These are phyloP conservation scores for Drosophila parthenogenetica DNA, from an alignment of 2,888 invertebrate genomes.

Conservation along the genomic window DNA sequence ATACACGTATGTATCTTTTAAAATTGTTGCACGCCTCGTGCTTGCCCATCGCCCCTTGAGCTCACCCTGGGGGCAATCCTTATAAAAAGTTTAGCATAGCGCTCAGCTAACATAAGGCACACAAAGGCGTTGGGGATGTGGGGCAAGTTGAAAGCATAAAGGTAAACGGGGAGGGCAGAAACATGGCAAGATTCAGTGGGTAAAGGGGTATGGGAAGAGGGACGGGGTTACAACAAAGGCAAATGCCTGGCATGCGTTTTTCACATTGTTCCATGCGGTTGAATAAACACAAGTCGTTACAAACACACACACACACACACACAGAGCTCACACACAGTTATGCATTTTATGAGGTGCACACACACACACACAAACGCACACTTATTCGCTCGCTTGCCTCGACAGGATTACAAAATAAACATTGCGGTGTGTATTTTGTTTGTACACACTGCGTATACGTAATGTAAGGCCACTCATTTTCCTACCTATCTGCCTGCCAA, in stretches of 20 bases:
- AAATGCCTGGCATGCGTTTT: constrained; percentile 75
- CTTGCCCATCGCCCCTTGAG: constrained; percentile 35
- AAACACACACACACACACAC: constrained; percentile 28
- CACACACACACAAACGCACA: constrained; percentile 47
- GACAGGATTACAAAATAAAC: constrained; percentile 75
- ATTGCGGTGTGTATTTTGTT: constrained; percentile 78
- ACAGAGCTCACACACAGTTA: constrained; percentile 28
- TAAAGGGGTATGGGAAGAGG: not conserved
- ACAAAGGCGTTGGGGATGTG: not conserved
- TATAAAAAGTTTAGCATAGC: constrained; percentile 72
- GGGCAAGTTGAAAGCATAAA: not conserved
- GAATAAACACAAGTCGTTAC: constrained; percentile 72
- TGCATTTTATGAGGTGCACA: constrained; percentile 56
- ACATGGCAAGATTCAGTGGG: not conserved
- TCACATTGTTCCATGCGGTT: constrained; percentile 77
- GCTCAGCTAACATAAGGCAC: constrained; percentile 18
- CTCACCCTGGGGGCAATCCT: constrained; percentile 62
- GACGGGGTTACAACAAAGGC: constrained; percentile 43
- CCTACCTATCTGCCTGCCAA: constrained; percentile 68
- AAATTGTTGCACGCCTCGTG: constrained; percentile 72
- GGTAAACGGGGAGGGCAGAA: not conserved
- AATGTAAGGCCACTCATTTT: constrained; percentile 67
- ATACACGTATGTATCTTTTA: constrained; percentile 49
- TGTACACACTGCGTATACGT: constrained; percentile 75
- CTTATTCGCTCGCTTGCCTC: constrained; percentile 76